phyloP scores from a whole-genome alignment of 2,113 vertebrate genomes.

The Melanostigma gelatinosum region DNA sequence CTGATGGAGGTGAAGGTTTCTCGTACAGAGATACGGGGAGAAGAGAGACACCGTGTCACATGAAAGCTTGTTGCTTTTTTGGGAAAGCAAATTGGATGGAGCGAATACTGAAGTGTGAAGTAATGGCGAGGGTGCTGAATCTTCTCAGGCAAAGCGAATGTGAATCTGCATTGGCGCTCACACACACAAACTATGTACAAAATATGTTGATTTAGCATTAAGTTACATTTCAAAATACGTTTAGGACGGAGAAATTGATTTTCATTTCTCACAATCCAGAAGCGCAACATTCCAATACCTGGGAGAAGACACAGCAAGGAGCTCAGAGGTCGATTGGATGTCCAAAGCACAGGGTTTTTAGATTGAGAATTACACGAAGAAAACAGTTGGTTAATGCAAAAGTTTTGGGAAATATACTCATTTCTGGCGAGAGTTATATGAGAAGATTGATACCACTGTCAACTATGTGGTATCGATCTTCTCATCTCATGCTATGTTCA shows the following conservation, averaged over 20 bases:
- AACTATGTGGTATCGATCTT: not conserved
- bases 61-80: slow-evolving; percentile 69
- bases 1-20: slow-evolving; percentile 68
- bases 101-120: slow-evolving; percentile 65
- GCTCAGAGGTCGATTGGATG: not conserved
- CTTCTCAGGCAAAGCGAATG: slow-evolving; percentile 23
- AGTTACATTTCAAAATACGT: too few relatives aligned
- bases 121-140: slow-evolving; percentile 53
- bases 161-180: slow-evolving; percentile 11
- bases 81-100: slow-evolving; percentile 44
- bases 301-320: not conserved
- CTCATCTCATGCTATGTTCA: not conserved
- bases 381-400: not conserved
- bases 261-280: too few relatives aligned
- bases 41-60: slow-evolving; percentile 65
- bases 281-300: too few relatives aligned
- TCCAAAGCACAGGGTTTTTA: not conserved
- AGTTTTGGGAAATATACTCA: not conserved
- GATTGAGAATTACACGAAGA: not conserved
- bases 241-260: too few relatives aligned
- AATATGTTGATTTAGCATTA: too few relatives aligned
- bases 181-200: too few relatives aligned
- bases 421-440: too few relatives aligned
- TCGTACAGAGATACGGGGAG: slow-evolving; percentile 61
- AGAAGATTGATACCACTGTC: not conserved